Evolutionary conservation across 2,113 vertebrate genomes (phyloP).

Genomic region (Lampris incognitus): DNA sequence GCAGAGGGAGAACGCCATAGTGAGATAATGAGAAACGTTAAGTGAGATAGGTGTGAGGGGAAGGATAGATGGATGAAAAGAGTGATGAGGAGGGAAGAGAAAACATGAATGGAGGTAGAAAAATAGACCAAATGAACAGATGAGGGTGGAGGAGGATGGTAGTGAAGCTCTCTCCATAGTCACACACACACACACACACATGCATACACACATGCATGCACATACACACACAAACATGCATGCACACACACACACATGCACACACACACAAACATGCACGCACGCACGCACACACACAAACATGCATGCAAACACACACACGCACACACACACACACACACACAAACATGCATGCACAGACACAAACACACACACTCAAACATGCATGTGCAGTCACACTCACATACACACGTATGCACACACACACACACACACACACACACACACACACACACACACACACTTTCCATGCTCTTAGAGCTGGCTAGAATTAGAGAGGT

Average conservation of each 20-base stretch:
- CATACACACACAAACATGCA: too few relatives aligned
- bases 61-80: neutral
- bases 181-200: neutral
- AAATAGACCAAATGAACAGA: slow-evolving; percentile 34
- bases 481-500: slow-evolving; percentile 46
- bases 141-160: neutral
- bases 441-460: neutral
- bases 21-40: neutral
- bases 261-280: neutral
- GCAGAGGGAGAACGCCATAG: neutral
- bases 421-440: neutral
- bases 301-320: neutral
- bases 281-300: neutral
- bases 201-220: neutral
- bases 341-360: neutral
- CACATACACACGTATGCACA: neutral
- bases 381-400: neutral
- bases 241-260: neutral
- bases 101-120: slow-evolving; percentile 38
- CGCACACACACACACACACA: neutral
- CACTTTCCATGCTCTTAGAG: slow-evolving; percentile 7
- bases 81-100: slow-evolving; percentile 56
- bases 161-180: neutral
- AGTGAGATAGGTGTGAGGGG: slow-evolving; percentile 7
- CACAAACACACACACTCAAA: neutral